phyloP scores from a whole-genome alignment of 2,113 vertebrate genomes.

The Motacilla alba region DNA sequence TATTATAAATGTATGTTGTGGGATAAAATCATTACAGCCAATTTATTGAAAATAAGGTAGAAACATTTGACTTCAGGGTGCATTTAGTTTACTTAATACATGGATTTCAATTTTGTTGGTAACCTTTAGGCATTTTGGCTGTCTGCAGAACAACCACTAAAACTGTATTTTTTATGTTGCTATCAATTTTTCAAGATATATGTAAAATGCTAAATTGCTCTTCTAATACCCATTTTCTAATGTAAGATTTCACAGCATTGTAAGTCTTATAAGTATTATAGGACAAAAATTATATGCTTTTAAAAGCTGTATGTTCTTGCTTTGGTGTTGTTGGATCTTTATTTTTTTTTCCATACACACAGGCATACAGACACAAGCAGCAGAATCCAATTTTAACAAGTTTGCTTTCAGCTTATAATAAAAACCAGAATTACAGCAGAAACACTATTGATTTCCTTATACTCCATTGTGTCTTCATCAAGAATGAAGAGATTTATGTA shows the following conservation, averaged over 20 bases:
- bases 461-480: constrained; percentile 79
- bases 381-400: constrained; percentile 81
- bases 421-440: constrained; percentile 75
- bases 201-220: constrained; percentile 1
- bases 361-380: constrained; percentile 11
- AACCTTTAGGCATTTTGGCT: constrained; percentile 61
- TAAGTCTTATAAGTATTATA: constrained; percentile 58
- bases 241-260: constrained; percentile 48
- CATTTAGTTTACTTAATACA: constrained; percentile 76
- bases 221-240: constrained; percentile 46
- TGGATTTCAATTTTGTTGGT: constrained; percentile 67
- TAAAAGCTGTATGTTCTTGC: constrained; percentile 60
- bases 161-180: constrained; percentile 6
- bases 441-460: constrained; percentile 76
- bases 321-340: constrained; percentile 59
- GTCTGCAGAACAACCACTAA: background rate
- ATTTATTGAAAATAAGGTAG: constrained; percentile 74
- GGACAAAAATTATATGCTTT: constrained; percentile 44
- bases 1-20: constrained; percentile 69
- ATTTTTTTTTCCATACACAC: background rate
- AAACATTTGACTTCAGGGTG: constrained; percentile 76
- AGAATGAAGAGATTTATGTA: constrained; percentile 83
- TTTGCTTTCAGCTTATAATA: constrained; percentile 78
- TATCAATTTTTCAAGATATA: constrained; percentile 42
- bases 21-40: constrained; percentile 69